Evolutionary conservation across 2,797 vertebrate species (phyloP).

Genomic region (Carcharodon carcharias): DNA sequence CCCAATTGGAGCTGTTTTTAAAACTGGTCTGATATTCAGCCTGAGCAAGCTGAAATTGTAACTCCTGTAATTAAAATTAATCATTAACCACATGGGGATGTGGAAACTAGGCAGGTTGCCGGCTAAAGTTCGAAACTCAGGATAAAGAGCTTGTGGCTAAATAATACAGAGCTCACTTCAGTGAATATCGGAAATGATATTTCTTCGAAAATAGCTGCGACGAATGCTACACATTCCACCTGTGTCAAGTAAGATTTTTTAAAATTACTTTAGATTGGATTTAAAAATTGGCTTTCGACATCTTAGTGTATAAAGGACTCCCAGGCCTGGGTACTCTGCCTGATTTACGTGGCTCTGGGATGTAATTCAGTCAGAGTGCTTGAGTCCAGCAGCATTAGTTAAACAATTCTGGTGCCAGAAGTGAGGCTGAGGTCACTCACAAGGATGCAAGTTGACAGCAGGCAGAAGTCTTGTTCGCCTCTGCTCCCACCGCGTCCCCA

Average conservation of each 20-base stretch:
- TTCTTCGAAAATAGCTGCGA: background rate
- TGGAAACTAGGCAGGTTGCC: background rate
- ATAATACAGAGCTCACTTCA: background rate
- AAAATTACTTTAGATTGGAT: background rate
- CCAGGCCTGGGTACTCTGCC: background rate
- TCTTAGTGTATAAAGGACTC: background rate
- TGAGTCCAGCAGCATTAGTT: background rate
- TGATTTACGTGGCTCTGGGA: background rate
- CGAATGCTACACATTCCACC: background rate
- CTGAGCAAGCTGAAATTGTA: background rate
- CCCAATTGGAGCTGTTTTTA: background rate
- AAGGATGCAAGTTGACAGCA: background rate
- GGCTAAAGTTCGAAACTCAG: background rate
- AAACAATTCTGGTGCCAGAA: background rate
- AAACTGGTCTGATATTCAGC: background rate
- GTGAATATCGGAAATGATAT: background rate
- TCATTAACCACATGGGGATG: background rate
- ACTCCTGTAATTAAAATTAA: background rate
- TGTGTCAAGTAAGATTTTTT: background rate
- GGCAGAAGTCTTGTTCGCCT: background rate
- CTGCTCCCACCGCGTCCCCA: background rate
- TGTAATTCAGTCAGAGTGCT: background rate
- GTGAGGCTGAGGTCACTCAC: background rate
- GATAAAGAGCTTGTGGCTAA: background rate
- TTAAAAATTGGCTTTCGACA: background rate